These are phyloP conservation scores for Sprattus sprattus DNA, from an alignment of 2,113 vertebrate genomes.

Conservation along the genomic window DNA sequence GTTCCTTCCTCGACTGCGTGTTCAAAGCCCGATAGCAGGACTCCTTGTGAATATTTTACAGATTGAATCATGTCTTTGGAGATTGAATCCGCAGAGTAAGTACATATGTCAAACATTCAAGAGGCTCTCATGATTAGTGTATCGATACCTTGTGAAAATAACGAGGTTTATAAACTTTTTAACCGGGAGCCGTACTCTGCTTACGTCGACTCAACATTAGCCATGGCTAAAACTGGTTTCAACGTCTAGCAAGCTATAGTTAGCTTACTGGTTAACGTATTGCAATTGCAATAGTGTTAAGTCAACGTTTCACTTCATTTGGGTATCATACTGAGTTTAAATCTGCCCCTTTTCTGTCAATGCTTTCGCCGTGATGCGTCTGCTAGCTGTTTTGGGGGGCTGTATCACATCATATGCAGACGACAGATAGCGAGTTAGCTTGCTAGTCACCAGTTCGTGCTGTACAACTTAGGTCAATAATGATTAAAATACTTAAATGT, in stretches of 20 bases:
- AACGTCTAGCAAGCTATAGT: not conserved
- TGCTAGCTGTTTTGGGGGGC: too few relatives aligned
- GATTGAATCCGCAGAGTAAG: conserved; percentile 78
- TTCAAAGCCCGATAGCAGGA: not conserved
- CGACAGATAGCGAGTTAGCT: too few relatives aligned
- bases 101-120: conserved; percentile 2
- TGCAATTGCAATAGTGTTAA: not conserved
- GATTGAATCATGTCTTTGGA: conserved; percentile 73
- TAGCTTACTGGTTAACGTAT: not conserved
- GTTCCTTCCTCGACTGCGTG: not conserved
- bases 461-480: too few relatives aligned
- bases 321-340: too few relatives aligned
- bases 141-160: not conserved
- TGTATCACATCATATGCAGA: too few relatives aligned
- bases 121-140: not conserved
- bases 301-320: too few relatives aligned
- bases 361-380: too few relatives aligned
- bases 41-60: not conserved
- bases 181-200: not conserved
- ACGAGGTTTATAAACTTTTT: not conserved
- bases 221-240: not conserved
- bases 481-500: too few relatives aligned
- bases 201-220: not conserved
- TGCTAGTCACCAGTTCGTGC: too few relatives aligned
- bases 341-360: too few relatives aligned